Conservation (phyloP, 2,113 vertebrate species). For the Varanus salvator region DNA sequence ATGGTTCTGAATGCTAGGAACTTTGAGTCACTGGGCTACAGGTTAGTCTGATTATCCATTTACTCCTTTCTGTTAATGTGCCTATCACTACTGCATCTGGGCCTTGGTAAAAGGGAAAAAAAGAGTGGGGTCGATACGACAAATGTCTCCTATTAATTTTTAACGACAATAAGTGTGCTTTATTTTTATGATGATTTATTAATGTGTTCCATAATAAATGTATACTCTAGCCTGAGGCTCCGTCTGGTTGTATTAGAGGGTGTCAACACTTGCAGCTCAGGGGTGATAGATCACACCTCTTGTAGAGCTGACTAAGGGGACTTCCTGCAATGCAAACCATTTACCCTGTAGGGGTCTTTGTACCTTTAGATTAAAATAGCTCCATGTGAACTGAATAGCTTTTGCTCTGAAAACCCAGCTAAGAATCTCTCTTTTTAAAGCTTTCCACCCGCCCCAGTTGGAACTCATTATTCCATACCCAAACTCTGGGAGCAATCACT, state of each 20-base stretch:
- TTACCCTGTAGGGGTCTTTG: background rate
- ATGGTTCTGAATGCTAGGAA: background rate
- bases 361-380: background rate
- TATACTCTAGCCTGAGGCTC: slow-evolving; percentile 57
- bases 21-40: background rate
- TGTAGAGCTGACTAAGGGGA: slow-evolving; percentile 38
- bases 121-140: slow-evolving; percentile 36
- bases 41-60: background rate
- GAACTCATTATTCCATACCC: background rate
- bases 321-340: background rate
- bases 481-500: background rate
- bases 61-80: background rate
- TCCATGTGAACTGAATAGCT: slow-evolving; percentile 12
- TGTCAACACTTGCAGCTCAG: slow-evolving; percentile 41
- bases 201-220: slow-evolving; percentile 68
- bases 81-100: fast-evolving
- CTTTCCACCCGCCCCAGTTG: background rate
- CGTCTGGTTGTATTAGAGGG: slow-evolving; percentile 31
- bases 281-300: slow-evolving; percentile 46
- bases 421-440: slow-evolving; percentile 1
- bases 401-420: background rate
- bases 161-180: slow-evolving; percentile 64
- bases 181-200: slow-evolving; percentile 74
- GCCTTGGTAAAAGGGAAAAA: background rate
- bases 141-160: slow-evolving; percentile 66